Base-by-base conservation (phyloP, 2,797 vertebrate genomes). In the Eleutherodactylus coqui region DNA sequence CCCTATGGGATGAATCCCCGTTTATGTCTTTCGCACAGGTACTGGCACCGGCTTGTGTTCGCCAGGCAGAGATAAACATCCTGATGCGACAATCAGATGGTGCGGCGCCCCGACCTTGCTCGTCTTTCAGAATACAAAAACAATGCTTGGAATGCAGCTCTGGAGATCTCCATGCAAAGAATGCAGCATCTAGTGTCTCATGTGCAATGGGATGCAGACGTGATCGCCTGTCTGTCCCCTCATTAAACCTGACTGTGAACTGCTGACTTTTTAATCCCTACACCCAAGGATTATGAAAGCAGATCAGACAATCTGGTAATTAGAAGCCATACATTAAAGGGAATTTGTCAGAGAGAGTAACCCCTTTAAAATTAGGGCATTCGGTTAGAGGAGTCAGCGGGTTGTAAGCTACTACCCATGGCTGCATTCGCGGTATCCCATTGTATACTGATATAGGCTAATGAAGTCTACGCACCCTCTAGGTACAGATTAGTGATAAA, bases 191-290 rank as follows among this genome's bases (percentile, higher is more conserved):
- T 36, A 78, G 60, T 8, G 64, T 51, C 69, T 69, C 32, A 69
- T 19, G 60, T 77, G 43, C 45, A 69, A 64, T 13, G 47, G 53
- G 73, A 69, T 51, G 11, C n/a, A 29, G 49, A 53, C 41, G 21
- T 62, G 27, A 38, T 84, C 16, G 17, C 47, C 38, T 47, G 29
- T 47, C 49, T 45, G 55, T 32, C 36, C n/a, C 47, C 14, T 38
- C 14, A 82, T 41, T 82, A 69, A 51, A 77, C 75, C 45, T n/a
- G 51, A 78, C 32, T 36, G 21, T 58, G 19, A 78, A 78, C 19
- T 38, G 1, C 24, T 4, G 14, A 60, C 53, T 24, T 55, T 55
- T 55, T 24, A 55, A 24, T 6, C 7, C 19, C 53, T 21, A 55
- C 49, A 17, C 49, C 19, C n/a, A n/a, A 24, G 53, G 53, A 55